Conservation (phyloP, 1,140 invertebrate species). For the Aleiodes sp. region DNA sequence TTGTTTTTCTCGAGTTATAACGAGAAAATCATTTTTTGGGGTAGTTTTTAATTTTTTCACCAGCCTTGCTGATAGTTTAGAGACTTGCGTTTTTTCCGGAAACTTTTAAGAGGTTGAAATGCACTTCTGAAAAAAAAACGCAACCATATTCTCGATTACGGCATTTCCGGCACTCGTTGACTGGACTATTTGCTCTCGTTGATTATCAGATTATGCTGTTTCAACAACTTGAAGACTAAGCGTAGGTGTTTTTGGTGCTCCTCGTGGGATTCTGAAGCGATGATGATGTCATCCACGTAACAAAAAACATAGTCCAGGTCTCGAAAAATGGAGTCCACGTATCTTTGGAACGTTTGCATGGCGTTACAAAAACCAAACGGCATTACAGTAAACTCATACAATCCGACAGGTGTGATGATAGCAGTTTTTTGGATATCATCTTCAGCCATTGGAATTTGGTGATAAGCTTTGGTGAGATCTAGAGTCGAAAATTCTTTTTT, state of each 20-base stretch:
- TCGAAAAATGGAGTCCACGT: not conserved
- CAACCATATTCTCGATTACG: too few species aligned
- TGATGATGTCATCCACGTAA: not conserved
- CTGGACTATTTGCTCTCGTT: not conserved
- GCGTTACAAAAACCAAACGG: constrained; percentile 29
- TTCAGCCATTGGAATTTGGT: constrained; percentile 43
- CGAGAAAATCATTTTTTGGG: too few species aligned
- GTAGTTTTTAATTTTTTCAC: too few species aligned
- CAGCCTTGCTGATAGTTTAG: too few species aligned
- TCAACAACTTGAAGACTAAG: not conserved
- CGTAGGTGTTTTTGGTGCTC: not conserved
- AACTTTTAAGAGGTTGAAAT: too few species aligned
- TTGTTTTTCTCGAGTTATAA: too few species aligned
- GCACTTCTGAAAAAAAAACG: too few species aligned
- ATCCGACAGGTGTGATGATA: constrained; percentile 46
- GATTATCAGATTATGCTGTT: not conserved
- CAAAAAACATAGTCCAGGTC: not conserved
- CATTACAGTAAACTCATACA: constrained; percentile 45
- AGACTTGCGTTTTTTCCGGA: too few species aligned
- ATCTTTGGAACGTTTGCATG: not conserved
- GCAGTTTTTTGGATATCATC: constrained; percentile 38
- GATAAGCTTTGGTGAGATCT: constrained; percentile 62
- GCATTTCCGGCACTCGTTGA: too few species aligned
- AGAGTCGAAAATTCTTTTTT: constrained; percentile 54
- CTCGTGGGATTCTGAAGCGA: not conserved